Percentiles rank a stretch among this genome's conserved stretches.
Conservation (phyloP, 2,888 invertebrate genomes). For the Sesia bembeciformis region DNA sequence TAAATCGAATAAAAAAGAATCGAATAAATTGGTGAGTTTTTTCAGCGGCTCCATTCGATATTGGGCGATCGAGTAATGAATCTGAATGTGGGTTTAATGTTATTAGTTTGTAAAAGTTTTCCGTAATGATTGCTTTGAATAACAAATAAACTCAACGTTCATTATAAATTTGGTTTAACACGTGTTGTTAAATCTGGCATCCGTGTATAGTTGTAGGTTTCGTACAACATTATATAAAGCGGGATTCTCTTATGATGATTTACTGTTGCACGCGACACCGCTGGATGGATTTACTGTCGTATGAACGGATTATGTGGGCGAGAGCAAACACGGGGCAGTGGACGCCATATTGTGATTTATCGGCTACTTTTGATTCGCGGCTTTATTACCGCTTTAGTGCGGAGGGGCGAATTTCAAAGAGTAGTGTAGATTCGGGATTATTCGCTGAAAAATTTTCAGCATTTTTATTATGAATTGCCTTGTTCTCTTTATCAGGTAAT, state of each 20-base stretch:
- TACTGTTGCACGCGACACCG: slow-evolving; percentile 62
- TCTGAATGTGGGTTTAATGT: slow-evolving; percentile 36
- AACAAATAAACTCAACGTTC: no score
- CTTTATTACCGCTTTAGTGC: slow-evolving; percentile 52
- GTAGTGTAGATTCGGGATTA: not conserved
- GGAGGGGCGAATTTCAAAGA: slow-evolving; percentile 33
- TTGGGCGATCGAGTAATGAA: slow-evolving; percentile 53
- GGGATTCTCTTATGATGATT: slow-evolving; percentile 74
- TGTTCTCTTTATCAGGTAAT: no score
- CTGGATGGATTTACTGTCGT: slow-evolving; percentile 71
- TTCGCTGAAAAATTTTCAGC: no score
- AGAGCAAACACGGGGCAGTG: slow-evolving; percentile 71
- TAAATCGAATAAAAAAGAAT: slow-evolving; percentile 57
- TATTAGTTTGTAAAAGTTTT: slow-evolving; percentile 11
- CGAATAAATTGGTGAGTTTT: slow-evolving; percentile 53
- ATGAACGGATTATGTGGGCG: slow-evolving; percentile 74
- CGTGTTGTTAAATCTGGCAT: no score
- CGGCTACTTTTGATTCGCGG: slow-evolving; percentile 68
- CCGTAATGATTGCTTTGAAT: not conserved
- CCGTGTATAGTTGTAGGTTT: not conserved
- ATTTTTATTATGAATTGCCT: no score
- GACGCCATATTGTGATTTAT: slow-evolving; percentile 70
- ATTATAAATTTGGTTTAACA: no score
- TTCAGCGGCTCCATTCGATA: slow-evolving; percentile 43
- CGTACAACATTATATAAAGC: slow-evolving; percentile 22